phyloP scores from a whole-genome alignment of 1,140 invertebrate species.

The Helicoverpa zea region DNA sequence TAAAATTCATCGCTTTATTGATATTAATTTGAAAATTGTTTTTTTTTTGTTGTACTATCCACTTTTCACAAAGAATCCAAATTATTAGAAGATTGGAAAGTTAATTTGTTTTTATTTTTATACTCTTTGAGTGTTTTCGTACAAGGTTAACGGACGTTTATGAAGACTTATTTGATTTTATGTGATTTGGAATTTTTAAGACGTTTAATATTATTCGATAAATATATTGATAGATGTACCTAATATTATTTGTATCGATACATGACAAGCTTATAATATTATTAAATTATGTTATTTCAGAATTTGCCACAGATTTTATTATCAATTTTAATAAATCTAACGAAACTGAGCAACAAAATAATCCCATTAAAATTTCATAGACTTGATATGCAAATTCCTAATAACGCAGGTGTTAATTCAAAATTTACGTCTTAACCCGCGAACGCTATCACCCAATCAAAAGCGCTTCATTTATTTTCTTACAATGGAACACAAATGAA shows the following conservation, averaged over 20 bases:
- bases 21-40: constrained; percentile 33
- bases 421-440: constrained; percentile 48
- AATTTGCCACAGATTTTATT: constrained; percentile 9
- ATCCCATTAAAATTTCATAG: constrained; percentile 39
- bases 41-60: constrained; percentile 26
- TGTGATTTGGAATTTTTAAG: background rate
- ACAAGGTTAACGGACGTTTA: background rate
- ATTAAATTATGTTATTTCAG: background rate
- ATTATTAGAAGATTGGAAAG: constrained; percentile 4
- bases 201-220: too few species aligned
- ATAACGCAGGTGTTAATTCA: constrained; percentile 38
- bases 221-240: too few species aligned
- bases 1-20: constrained; percentile 63
- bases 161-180: constrained; percentile 12
- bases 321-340: constrained; percentile 12
- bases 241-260: too few species aligned
- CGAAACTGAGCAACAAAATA: constrained; percentile 2
- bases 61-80: background rate
- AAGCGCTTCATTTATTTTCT: constrained; percentile 72
- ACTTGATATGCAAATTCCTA: constrained; percentile 37
- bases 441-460: constrained; percentile 50
- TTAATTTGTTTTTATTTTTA: constrained; percentile 18
- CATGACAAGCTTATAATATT: too few species aligned
- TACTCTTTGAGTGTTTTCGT: background rate
- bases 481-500: constrained; percentile 70